Percentiles rank a stretch among this genome's conserved stretches.
Evolutionary conservation across 2,113 vertebrate genomes (phyloP).

Genomic region (Romanogobio albipinnatus): DNA sequence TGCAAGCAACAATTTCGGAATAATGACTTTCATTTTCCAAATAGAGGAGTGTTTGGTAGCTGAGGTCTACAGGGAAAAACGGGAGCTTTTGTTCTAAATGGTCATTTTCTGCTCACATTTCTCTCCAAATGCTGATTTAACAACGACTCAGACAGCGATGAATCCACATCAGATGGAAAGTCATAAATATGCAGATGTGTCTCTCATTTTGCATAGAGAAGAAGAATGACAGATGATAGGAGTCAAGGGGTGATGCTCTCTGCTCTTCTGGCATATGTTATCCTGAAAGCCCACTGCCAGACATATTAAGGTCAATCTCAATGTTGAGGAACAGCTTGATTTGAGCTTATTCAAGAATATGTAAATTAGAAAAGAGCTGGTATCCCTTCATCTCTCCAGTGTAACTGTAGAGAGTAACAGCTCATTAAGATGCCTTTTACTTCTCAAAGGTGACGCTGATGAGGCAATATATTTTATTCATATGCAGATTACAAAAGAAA

Average conservation of each 20-base stretch:
- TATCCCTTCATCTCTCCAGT: background rate
- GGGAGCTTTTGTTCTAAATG: constrained; percentile 21
- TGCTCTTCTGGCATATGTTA: constrained; percentile 30
- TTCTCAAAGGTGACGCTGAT: constrained; percentile 34
- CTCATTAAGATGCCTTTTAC: constrained; percentile 29
- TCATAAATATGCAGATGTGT: constrained; percentile 48
- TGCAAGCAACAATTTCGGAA: background rate
- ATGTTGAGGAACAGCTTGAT: constrained; percentile 25
- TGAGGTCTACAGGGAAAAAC: background rate
- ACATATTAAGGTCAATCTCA: constrained; percentile 45
- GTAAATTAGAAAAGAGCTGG: constrained; percentile 4
- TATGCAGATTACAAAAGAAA: constrained; percentile 18
- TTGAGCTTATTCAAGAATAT: constrained; percentile 48
- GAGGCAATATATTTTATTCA: constrained; percentile 32
- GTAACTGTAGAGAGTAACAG: background rate
- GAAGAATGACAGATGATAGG: constrained; percentile 37
- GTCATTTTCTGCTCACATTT: background rate
- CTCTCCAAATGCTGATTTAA: background rate
- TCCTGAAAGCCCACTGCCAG: constrained; percentile 26
- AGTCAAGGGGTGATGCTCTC: constrained; percentile 35
- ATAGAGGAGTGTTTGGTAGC: background rate
- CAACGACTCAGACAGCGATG: constrained; percentile 1
- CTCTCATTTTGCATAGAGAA: background rate
- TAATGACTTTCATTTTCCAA: background rate
- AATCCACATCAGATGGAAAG: constrained; percentile 9